Conservation (phyloP, 2,888 invertebrate species). For the Luperina testacea region DNA sequence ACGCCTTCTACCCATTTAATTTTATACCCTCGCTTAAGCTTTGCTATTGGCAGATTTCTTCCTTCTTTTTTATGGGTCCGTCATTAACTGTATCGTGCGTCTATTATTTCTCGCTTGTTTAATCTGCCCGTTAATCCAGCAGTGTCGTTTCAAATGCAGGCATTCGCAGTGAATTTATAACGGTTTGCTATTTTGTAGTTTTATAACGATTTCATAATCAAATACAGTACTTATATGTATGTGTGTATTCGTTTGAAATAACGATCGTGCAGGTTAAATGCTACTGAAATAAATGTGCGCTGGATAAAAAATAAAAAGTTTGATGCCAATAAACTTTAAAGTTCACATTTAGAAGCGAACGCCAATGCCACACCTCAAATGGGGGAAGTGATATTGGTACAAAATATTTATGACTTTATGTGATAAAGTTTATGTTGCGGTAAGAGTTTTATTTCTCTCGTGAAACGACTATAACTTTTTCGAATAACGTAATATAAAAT, state of each 20-base stretch:
- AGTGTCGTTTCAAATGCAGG: slow-evolving; percentile 72
- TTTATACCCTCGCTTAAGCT: slow-evolving; percentile 88
- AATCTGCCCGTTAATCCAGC: slow-evolving; percentile 76
- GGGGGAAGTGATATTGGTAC: slow-evolving; percentile 81
- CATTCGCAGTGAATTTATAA: slow-evolving; percentile 65
- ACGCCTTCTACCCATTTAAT: slow-evolving; percentile 90
- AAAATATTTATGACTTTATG: slow-evolving; percentile 86
- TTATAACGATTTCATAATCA: slow-evolving; percentile 44
- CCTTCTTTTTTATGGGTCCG: slow-evolving; percentile 83
- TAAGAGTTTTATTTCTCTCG: slow-evolving; percentile 85
- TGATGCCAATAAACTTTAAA: slow-evolving; percentile 70
- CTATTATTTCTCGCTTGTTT: slow-evolving; percentile 83
- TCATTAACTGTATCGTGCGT: slow-evolving; percentile 85
- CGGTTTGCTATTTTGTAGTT: slow-evolving; percentile 56
- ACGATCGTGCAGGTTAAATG: slow-evolving; percentile 2
- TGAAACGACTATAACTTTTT: slow-evolving; percentile 79
- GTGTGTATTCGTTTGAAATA: slow-evolving; percentile 25
- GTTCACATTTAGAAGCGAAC: slow-evolving; percentile 71
- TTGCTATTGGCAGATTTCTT: slow-evolving; percentile 89
- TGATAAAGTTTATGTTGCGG: slow-evolving; percentile 87
- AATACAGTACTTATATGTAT: slow-evolving; percentile 10
- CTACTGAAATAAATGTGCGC: slow-evolving; percentile 37
- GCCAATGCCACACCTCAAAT: slow-evolving; percentile 69
- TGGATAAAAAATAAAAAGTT: slow-evolving; percentile 54
- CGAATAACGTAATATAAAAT: slow-evolving; percentile 74